phyloP scores from a whole-genome alignment of 2,113 vertebrate genomes.

The Pomatostomus ruficeps region DNA sequence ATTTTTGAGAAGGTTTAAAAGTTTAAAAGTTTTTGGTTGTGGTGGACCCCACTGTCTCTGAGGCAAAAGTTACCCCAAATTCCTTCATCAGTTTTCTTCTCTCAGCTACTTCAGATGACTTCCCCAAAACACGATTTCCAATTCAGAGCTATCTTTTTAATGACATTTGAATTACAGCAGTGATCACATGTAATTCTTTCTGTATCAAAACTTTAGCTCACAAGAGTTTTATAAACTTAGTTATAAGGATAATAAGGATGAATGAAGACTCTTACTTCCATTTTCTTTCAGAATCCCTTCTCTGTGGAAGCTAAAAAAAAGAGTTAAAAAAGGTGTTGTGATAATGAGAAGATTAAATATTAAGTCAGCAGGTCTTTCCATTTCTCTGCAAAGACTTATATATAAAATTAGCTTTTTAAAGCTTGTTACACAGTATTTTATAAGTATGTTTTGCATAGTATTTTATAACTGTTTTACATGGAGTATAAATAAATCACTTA shows the following conservation, averaged over 20 bases:
- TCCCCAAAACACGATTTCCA: neutral
- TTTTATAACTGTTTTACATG: neutral
- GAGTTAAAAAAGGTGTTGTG: neutral
- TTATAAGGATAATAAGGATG: neutral
- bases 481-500: neutral
- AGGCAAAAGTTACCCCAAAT: neutral
- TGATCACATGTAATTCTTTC: neutral
- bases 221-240: neutral
- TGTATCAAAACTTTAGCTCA: neutral
- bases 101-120: neutral
- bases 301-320: neutral
- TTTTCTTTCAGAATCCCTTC: neutral
- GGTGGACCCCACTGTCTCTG: neutral
- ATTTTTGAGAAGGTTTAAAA: neutral
- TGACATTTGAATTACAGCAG: neutral
- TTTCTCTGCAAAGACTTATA: neutral
- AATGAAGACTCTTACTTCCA: neutral
- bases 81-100: neutral
- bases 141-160: neutral
- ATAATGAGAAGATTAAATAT: slow-evolving; percentile 1
- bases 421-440: neutral
- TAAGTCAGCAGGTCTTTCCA: neutral
- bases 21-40: neutral
- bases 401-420: neutral
- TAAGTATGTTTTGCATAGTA: neutral